phyloP scores from a whole-genome alignment of 2,888 invertebrate species.

The Helobdella robusta region DNA sequence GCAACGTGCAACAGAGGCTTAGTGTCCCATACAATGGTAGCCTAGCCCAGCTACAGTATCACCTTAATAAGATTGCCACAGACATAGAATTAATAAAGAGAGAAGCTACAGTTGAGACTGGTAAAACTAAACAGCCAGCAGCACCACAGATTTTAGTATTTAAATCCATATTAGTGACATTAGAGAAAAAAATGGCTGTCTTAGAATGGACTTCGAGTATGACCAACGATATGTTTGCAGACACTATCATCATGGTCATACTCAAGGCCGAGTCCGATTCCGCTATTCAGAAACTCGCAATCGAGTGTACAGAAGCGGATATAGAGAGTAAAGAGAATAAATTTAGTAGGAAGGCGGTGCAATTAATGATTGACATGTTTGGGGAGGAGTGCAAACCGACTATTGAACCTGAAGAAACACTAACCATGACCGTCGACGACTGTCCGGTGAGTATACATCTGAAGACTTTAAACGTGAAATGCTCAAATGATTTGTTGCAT shows the following conservation, averaged over 20 bases:
- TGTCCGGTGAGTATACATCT: constrained; percentile 78
- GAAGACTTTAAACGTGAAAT: constrained; percentile 57
- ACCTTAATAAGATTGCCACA: constrained; percentile 49
- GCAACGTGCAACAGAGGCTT: constrained; percentile 80
- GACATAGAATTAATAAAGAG: constrained; percentile 39
- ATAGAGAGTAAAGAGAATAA: constrained; percentile 78
- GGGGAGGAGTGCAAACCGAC: constrained; percentile 86
- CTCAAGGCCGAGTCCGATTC: no score
- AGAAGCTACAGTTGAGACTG: constrained; percentile 28
- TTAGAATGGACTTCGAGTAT: constrained; percentile 81
- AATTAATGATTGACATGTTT: constrained; percentile 87
- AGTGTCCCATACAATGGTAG: constrained; percentile 77
- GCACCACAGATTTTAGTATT: constrained; percentile 61
- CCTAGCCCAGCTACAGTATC: constrained; percentile 52
- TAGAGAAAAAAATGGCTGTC: constrained; percentile 64
- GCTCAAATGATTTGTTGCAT: constrained; percentile 43
- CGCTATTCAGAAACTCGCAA: no score
- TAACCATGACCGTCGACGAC: constrained; percentile 74
- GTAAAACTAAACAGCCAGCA: no score
- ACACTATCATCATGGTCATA: constrained; percentile 59
- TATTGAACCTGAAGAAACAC: constrained; percentile 78
- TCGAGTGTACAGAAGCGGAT: constrained; percentile 44
- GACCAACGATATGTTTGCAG: constrained; percentile 94
- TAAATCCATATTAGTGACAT: constrained; percentile 67
- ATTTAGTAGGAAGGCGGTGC: constrained; percentile 78